These are phyloP conservation scores for Melanostigma gelatinosum DNA, from an alignment of 2,113 vertebrate species.

Conservation along the genomic window DNA sequence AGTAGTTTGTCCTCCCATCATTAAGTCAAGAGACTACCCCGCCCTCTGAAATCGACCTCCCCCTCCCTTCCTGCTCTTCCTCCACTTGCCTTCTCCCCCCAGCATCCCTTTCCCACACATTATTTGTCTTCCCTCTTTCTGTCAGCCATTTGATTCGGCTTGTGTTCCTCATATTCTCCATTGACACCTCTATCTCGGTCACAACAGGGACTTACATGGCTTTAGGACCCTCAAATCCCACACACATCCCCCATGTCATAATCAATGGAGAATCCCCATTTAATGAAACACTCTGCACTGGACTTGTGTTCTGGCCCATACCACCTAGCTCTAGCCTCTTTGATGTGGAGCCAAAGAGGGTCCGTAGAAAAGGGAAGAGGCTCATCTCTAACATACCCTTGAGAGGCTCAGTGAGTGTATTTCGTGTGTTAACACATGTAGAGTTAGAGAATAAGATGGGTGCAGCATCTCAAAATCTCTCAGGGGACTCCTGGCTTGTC, in stretches of 20 bases:
- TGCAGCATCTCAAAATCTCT: neutral
- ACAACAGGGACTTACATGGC: conserved; percentile 80
- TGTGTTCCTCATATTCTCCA: conserved; percentile 87
- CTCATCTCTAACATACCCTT: neutral
- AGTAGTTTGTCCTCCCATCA: conserved; percentile 44
- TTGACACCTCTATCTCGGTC: conserved; percentile 89
- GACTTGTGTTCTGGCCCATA: conserved; percentile 62
- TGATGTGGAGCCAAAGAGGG: neutral
- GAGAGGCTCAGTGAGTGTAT: neutral
- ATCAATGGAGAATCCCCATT: conserved; percentile 75
- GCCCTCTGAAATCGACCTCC: conserved; percentile 23
- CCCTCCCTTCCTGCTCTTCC: conserved; percentile 61
- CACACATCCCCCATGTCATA: conserved; percentile 24
- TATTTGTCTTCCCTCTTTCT: conserved; percentile 39
- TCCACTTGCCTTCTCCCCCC: neutral
- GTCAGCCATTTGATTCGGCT: conserved; percentile 86
- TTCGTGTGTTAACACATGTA: neutral
- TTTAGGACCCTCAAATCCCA: conserved; percentile 57
- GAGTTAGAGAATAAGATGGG: neutral
- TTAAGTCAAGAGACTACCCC: conserved; percentile 35
- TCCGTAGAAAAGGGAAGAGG: neutral
- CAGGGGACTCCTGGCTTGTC: too few relatives aligned
- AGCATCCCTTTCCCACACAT: neutral
- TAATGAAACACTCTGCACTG: conserved; percentile 73
- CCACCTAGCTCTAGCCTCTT: conserved; percentile 52